Percentiles rank a stretch among this genome's conserved stretches.
Conservation (phyloP, 2,888 invertebrate genomes). For the Sylvicola cinctus region DNA sequence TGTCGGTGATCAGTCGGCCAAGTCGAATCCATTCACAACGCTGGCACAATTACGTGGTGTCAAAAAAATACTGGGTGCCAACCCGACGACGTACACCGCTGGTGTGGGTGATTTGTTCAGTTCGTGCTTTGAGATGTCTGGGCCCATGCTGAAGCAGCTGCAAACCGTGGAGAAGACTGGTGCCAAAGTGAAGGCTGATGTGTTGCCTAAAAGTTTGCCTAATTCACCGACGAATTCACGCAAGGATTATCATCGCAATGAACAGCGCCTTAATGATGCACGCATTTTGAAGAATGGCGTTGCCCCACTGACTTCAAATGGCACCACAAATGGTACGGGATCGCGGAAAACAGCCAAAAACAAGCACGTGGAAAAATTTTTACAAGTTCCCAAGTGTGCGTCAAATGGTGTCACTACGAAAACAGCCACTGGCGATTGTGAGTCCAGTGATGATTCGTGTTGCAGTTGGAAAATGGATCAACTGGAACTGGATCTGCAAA, state of each 20-base stretch:
- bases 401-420: conserved; percentile 12
- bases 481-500: conserved; percentile 6
- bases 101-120: conserved; percentile 41
- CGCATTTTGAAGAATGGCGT: conserved; percentile 14
- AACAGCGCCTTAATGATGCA: conserved; percentile 11
- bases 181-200: conserved; percentile 11
- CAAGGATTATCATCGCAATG: conserved; percentile 10
- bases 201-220: conserved; percentile 27
- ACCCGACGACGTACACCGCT: conserved; percentile 25
- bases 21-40: conserved; percentile 51
- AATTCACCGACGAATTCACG: conserved; percentile 29
- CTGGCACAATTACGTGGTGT: conserved; percentile 60
- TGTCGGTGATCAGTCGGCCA: conserved; percentile 23
- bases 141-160: conserved; percentile 33
- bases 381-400: no score
- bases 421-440: conserved; percentile 2
- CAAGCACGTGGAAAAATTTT: no score
- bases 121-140: conserved; percentile 56
- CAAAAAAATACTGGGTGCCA: conserved; percentile 57
- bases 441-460: conserved; percentile 1
- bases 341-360: no score
- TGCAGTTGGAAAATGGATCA: conserved; percentile 1
- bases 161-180: conserved; percentile 15
- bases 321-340: conserved; percentile 21
- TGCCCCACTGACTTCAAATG: conserved; percentile 12